Evolutionary conservation across 2,113 vertebrate genomes (phyloP).

Genomic region (Arothron firmamentum): DNA sequence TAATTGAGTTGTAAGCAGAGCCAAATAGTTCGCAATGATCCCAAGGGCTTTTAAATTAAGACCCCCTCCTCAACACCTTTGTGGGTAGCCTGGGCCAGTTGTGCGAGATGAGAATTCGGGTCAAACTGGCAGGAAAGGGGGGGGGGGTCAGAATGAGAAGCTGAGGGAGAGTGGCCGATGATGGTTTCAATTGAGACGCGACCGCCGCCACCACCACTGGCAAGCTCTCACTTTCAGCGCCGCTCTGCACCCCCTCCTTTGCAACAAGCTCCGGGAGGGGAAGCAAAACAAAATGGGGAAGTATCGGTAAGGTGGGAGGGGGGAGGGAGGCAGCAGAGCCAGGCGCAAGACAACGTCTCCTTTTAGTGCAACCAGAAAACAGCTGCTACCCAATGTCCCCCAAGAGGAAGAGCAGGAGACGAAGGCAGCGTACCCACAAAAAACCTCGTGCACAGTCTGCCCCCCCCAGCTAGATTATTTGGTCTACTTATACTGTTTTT

Average conservation of each 20-base stretch:
- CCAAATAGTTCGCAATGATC: slow-evolving; percentile 52
- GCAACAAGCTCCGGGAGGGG: slow-evolving; percentile 19
- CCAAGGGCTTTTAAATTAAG: slow-evolving; percentile 69
- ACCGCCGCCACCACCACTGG: background rate
- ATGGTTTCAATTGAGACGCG: slow-evolving; percentile 46
- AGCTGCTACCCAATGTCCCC: slow-evolving; percentile 69
- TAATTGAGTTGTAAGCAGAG: slow-evolving; percentile 71
- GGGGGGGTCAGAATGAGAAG: slow-evolving; percentile 30
- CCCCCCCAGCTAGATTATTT: slow-evolving; percentile 1
- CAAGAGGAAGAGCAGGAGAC: slow-evolving; percentile 45
- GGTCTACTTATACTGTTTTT: background rate
- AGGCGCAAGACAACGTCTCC: slow-evolving; percentile 64
- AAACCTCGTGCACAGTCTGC: slow-evolving; percentile 10
- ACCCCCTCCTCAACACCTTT: slow-evolving; percentile 62
- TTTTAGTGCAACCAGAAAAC: slow-evolving; percentile 67
- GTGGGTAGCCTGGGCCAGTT: slow-evolving; percentile 41
- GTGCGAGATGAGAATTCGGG: slow-evolving; percentile 61
- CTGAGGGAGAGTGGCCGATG: slow-evolving; percentile 31
- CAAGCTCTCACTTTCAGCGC: background rate
- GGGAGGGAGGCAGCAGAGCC: slow-evolving; percentile 29
- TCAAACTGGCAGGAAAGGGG: slow-evolving; percentile 54
- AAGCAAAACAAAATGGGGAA: slow-evolving; percentile 28
- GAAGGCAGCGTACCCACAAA: slow-evolving; percentile 10
- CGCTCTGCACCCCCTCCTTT: slow-evolving; percentile 11
- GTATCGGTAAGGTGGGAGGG: slow-evolving; percentile 9